phyloP scores from a whole-genome alignment of 2,113 vertebrate genomes.

The Jacana jacana region DNA sequence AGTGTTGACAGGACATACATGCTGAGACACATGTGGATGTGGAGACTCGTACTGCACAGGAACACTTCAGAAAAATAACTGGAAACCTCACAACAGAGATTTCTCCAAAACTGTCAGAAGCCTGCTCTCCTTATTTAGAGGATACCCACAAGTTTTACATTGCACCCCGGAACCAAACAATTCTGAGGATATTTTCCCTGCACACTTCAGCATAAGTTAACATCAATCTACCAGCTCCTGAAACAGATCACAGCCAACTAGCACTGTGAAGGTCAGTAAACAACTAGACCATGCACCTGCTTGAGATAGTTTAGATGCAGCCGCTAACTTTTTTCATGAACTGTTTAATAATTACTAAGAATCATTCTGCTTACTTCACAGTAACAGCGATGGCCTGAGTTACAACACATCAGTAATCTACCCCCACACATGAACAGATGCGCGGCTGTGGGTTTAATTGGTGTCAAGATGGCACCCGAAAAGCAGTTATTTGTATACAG shows the following conservation, averaged over 20 bases:
- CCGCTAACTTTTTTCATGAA: neutral
- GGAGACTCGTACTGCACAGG: neutral
- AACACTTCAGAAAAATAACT: neutral
- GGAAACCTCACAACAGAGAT: neutral
- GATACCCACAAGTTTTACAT: neutral
- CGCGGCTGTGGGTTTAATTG: conserved; percentile 48
- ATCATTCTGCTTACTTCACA: neutral
- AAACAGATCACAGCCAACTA: neutral
- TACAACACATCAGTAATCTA: neutral
- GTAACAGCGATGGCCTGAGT: neutral
- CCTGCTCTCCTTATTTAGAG: neutral
- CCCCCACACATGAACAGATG: neutral
- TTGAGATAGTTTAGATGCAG: neutral
- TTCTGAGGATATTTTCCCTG: neutral
- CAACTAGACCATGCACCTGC: neutral
- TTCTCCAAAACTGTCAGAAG: neutral
- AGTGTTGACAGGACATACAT: too few species aligned
- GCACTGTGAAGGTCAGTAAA: neutral
- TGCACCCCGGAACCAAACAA: neutral
- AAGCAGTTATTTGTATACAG: conserved; percentile 19
- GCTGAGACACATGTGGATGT: neutral
- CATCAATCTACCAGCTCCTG: neutral
- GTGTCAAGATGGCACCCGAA: conserved; percentile 29
- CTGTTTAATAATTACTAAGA: conserved; percentile 38
- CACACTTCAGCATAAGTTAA: neutral